A percentile compares a stretch with the other conserved stretches of the same genome.
These are phyloP conservation scores for Hiodon tergisus DNA, from an alignment of 2,113 vertebrate genomes.

Conservation along the genomic window DNA sequence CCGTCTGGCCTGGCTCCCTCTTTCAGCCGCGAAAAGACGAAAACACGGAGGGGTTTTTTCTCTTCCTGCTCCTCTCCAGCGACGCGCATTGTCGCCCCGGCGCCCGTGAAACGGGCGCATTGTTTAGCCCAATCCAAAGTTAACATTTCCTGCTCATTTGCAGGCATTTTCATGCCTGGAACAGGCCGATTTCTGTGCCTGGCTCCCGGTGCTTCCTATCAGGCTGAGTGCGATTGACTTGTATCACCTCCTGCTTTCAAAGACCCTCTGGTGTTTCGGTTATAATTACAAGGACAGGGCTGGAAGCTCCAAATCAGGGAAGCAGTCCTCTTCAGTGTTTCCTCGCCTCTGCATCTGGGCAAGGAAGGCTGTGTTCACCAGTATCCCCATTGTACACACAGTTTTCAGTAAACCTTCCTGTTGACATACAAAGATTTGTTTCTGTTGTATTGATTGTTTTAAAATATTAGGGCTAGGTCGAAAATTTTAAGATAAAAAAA, in stretches of 20 bases:
- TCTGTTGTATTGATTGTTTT: too few species aligned
- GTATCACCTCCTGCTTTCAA: constrained; percentile 29
- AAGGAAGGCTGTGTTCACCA: not conserved
- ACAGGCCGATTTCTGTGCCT: constrained; percentile 33
- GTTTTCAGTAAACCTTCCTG: too few species aligned
- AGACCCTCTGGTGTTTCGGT: constrained; percentile 40
- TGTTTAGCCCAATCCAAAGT: constrained; percentile 41
- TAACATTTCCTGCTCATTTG: constrained; percentile 47
- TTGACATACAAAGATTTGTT: too few species aligned
- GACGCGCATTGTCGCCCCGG: constrained; percentile 60
- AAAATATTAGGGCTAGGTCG: too few species aligned
- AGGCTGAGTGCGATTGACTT: constrained; percentile 35
- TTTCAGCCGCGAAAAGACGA: constrained; percentile 62
- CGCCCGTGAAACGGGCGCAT: constrained; percentile 63
- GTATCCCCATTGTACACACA: too few species aligned
- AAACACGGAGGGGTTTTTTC: constrained; percentile 79
- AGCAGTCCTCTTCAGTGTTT: constrained; percentile 30
- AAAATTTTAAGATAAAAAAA: too few species aligned
- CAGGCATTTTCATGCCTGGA: constrained; percentile 27
- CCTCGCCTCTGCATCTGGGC: not conserved
- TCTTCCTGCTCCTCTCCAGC: constrained; percentile 60
- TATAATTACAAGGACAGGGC: constrained; percentile 56
- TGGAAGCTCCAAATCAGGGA: constrained; percentile 35
- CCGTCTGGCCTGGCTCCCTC: constrained; percentile 79
- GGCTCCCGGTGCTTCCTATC: constrained; percentile 32